Evolutionary conservation across 2,113 vertebrate species (phyloP), one percentile per base, ranked within the genome.

Genomic region (Equus quagga): DNA sequence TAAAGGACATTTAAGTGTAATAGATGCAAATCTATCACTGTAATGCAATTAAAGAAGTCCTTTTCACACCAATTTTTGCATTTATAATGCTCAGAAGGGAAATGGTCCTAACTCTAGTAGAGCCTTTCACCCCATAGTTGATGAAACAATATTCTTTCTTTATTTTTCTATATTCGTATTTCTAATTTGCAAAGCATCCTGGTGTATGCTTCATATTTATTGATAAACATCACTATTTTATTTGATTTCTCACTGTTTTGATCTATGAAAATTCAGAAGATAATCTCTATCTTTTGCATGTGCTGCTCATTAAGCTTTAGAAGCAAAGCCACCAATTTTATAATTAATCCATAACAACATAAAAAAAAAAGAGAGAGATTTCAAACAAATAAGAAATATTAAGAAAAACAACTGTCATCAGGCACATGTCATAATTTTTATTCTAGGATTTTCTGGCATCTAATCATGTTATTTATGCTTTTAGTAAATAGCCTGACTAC

Each of bases 71-170:
- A n/a, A 1, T 33, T 17, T 11, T 44, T 69, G 46, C 11, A 4
- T 2, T 15, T 8, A 9, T 23, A 60, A 19, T 46, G 12, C 6
- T 70, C 28, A 33, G 19, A 26, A 21, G 18, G 13, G 26, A 41
- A 58, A 31, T 6, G 10, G 1, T 13, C 1, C 7, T 10, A 0
- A 23, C 3, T 41, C 41, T 3, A 28, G 5, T 11, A 17, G 14
- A 69, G 19, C 46, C 13, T 14, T 76, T 41, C 5, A 10, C 6
- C 3, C 7, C 33, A 7, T 3, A 31, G 1, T 65, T 17, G 11
- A 51, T 23, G 36, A 8, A n/a, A 11, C 4, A 23, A 11, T 44
- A 5, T 10, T 9, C n/a, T 51, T 51, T 17, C 9, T 51, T 44
- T 31, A 51, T 36, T 82, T 19, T 21, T 41, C 13, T 15, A 1